phyloP scores from a whole-genome alignment of 2,888 invertebrate species.

The Thymelicus sylvestris region DNA sequence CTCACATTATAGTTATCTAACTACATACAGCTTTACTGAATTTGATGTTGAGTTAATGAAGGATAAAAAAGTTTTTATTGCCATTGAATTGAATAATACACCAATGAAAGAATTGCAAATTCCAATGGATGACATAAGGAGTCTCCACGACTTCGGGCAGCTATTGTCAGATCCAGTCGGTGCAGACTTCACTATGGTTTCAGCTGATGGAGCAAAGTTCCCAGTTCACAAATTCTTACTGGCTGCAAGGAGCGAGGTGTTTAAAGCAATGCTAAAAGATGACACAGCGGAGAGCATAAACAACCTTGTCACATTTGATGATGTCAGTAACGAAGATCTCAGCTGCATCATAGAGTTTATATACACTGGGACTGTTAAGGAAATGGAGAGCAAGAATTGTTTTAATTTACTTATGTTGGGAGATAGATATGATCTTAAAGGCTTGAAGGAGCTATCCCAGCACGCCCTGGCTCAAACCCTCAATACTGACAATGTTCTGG shows the following conservation, averaged over 20 bases:
- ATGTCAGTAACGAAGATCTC: slow-evolving; percentile 67
- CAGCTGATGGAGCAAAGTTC: slow-evolving; percentile 67
- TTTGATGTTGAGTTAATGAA: slow-evolving; percentile 66
- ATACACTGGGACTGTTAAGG: slow-evolving; percentile 68
- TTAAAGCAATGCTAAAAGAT: slow-evolving; percentile 76
- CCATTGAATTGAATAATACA: slow-evolving; percentile 42
- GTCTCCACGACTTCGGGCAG: slow-evolving; percentile 62
- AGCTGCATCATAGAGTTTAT: slow-evolving; percentile 67
- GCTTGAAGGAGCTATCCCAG: slow-evolving; percentile 63
- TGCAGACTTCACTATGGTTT: slow-evolving; percentile 73
- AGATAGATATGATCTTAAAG: slow-evolving; percentile 68
- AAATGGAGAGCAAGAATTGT: slow-evolving; percentile 62
- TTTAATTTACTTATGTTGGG: slow-evolving; percentile 66
- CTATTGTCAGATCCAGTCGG: slow-evolving; percentile 66
- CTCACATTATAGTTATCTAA: slow-evolving; percentile 53
- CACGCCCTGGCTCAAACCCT: slow-evolving; percentile 62
- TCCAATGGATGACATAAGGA: slow-evolving; percentile 53
- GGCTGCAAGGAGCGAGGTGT: slow-evolving; percentile 71
- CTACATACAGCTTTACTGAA: slow-evolving; percentile 65
- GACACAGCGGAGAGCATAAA: slow-evolving; percentile 75
- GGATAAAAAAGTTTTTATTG: slow-evolving; percentile 62
- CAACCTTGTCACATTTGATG: slow-evolving; percentile 65
- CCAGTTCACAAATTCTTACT: slow-evolving; percentile 67
- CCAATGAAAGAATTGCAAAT: neutral
- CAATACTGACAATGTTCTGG: slow-evolving; percentile 63